Conservation (phyloP, 2,888 invertebrate genomes). For the Pyrochroa serraticornis region DNA sequence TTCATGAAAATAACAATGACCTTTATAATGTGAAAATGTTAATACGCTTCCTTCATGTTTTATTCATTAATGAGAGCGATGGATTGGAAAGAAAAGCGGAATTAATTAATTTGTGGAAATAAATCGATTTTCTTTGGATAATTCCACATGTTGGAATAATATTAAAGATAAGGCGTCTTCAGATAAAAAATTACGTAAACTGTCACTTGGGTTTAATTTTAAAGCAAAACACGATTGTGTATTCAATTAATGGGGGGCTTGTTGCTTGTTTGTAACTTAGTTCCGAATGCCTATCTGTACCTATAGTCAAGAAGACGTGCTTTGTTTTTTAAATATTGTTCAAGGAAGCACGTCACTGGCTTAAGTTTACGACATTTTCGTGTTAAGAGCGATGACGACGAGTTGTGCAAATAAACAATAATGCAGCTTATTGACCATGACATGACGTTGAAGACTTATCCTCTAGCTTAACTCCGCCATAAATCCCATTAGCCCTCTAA, state of each 20-base stretch:
- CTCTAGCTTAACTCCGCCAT: too few relatives aligned
- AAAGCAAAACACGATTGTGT: too few relatives aligned
- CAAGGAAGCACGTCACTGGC: constrained; percentile 19
- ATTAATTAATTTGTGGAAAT: constrained; percentile 1
- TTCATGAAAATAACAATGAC: constrained; percentile 25
- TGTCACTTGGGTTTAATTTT: too few relatives aligned
- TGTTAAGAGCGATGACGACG: constrained; percentile 19
- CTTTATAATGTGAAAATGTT: constrained; percentile 20
- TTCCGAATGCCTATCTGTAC: too few relatives aligned
- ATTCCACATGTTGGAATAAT: not conserved
- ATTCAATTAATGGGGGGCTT: too few relatives aligned
- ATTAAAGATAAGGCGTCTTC: not conserved
- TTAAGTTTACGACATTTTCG: constrained; percentile 17
- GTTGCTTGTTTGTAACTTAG: too few relatives aligned
- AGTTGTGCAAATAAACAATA: constrained; percentile 5
- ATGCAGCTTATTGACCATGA: not conserved
- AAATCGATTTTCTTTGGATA: constrained; percentile 1
- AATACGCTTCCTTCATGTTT: constrained; percentile 8
- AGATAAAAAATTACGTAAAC: constrained; percentile 18
- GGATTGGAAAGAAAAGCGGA: not conserved
- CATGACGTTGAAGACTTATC: too few relatives aligned
- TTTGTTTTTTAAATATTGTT: constrained; percentile 6
- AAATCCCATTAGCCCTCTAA: too few relatives aligned
- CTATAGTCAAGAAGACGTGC: not conserved
- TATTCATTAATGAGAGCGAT: constrained; percentile 9